Evolutionary conservation across 2,113 vertebrate genomes (phyloP).

Genomic region (Anhinga rufa): DNA sequence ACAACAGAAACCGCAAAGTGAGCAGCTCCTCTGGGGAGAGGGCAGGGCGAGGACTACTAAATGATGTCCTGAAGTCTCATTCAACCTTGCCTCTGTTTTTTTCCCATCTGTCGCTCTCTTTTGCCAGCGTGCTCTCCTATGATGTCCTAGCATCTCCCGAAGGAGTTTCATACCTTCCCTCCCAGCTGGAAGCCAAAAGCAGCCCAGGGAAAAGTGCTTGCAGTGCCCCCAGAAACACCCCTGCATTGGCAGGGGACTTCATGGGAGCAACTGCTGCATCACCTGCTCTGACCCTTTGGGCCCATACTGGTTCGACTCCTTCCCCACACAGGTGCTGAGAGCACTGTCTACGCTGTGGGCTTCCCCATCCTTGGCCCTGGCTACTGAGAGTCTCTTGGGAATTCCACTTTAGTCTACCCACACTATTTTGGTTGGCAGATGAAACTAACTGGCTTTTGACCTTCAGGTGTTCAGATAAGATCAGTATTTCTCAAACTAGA

Average conservation of each 20-base stretch:
- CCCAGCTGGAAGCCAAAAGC: not conserved
- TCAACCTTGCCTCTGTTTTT: accelerated
- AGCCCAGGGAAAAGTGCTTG: not conserved
- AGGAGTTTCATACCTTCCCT: not conserved
- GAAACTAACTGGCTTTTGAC: not conserved
- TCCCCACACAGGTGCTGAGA: not conserved
- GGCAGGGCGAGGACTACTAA: not conserved
- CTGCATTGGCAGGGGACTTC: not conserved
- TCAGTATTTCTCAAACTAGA: not conserved
- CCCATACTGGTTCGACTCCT: accelerated
- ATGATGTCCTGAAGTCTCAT: not conserved
- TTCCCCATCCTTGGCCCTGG: not conserved
- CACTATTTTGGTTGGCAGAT: not conserved
- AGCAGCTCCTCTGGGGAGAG: not conserved
- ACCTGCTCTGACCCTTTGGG: not conserved
- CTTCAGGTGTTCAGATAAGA: not conserved
- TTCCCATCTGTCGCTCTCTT: not conserved
- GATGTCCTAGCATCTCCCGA: not conserved
- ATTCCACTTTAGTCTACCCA: not conserved
- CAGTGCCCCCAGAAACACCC: not conserved
- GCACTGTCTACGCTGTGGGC: not conserved
- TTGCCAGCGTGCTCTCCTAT: not conserved
- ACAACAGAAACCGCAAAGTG: not conserved
- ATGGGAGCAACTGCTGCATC: not conserved
- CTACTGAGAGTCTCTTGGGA: not conserved